Conservation (phyloP, 2,888 invertebrate species). For the Stenurella melanura region DNA sequence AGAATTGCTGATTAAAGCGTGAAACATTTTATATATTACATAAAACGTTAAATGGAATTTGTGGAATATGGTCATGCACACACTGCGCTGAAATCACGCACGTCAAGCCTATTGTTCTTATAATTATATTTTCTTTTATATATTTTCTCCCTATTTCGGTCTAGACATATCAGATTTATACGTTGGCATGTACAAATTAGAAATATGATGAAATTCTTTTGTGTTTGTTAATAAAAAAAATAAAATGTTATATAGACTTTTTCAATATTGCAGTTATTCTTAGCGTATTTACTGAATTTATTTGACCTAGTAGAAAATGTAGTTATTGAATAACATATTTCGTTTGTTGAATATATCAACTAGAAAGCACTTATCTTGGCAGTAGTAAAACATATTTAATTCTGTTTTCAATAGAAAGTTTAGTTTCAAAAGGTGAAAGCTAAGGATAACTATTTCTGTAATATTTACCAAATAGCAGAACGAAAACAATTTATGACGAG, state of each 20-base stretch:
- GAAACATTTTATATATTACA: neutral
- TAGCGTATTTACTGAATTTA: too few species aligned
- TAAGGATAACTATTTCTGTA: too few species aligned
- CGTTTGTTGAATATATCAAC: too few species aligned
- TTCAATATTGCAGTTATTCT: too few species aligned
- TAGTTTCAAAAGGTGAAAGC: too few species aligned
- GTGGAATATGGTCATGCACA: neutral
- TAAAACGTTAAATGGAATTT: neutral
- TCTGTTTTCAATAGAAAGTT: too few species aligned
- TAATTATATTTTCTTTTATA: constrained; percentile 22
- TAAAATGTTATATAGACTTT: neutral
- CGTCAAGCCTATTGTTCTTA: constrained; percentile 9
- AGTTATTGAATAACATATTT: too few species aligned
- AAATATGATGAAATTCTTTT: neutral
- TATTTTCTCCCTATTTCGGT: constrained; percentile 16
- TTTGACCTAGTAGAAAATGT: too few species aligned
- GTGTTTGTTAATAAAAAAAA: neutral
- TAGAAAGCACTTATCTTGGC: too few species aligned
- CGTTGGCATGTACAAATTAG: neutral
- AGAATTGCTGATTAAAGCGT: neutral
- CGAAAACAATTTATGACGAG: too few species aligned
- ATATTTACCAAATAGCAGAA: too few species aligned
- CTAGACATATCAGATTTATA: constrained; percentile 15
- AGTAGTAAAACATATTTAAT: too few species aligned
- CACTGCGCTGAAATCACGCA: constrained; percentile 17